phyloP scores from a whole-genome alignment of 2,797 vertebrate species.

The Lacerta agilis region DNA sequence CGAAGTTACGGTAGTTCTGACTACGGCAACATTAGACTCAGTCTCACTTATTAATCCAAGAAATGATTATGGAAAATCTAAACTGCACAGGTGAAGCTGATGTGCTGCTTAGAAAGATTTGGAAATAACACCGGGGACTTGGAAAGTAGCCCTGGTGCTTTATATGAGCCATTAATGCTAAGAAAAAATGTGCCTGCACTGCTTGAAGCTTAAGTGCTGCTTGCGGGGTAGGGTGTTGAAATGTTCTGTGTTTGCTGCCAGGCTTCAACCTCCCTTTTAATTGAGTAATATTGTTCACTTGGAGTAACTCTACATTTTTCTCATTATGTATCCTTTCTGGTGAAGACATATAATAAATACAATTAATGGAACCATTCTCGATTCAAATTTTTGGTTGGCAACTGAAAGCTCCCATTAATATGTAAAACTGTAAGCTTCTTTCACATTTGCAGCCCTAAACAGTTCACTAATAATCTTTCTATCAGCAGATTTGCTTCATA shows the following conservation, averaged over 20 bases:
- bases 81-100: not conserved
- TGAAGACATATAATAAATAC: slow-evolving; percentile 35
- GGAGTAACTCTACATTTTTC: slow-evolving; percentile 30
- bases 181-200: not conserved
- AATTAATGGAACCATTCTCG: slow-evolving; percentile 52
- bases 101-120: not conserved
- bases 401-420: slow-evolving; percentile 61
- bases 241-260: not conserved
- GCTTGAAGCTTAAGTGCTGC: not conserved
- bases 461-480: slow-evolving; percentile 68
- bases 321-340: slow-evolving; percentile 22
- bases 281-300: slow-evolving; percentile 17
- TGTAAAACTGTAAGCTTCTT: slow-evolving; percentile 60
- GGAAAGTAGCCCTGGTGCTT: slow-evolving; percentile 6
- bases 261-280: slow-evolving; percentile 10
- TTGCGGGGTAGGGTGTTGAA: not conserved
- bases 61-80: slow-evolving; percentile 15
- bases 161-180: slow-evolving; percentile 33
- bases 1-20: not conserved
- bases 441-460: slow-evolving; percentile 60
- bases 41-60: slow-evolving; percentile 3
- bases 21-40: not conserved
- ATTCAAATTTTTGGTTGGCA: slow-evolving; percentile 57
- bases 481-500: slow-evolving; percentile 68
- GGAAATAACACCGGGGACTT: not conserved